Conservation (phyloP, 2,797 vertebrate species). For the Clarias platycephalus region DNA sequence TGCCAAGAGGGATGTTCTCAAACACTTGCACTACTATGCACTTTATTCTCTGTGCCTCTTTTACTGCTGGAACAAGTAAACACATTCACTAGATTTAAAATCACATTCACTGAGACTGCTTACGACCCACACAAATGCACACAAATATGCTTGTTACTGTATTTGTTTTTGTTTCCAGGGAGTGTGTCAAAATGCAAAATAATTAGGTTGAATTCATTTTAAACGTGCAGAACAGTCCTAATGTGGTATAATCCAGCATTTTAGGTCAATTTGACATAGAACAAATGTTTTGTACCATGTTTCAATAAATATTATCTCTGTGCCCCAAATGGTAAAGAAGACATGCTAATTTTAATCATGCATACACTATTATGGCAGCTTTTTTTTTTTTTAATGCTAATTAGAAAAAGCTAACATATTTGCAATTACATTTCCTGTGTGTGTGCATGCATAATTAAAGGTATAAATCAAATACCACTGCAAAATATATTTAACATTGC, state of each 20-base stretch:
- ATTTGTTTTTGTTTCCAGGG: neutral
- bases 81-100: conserved; percentile 6
- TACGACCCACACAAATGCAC: neutral
- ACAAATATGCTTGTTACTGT: neutral
- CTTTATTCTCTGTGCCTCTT: neutral
- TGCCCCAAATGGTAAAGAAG: neutral
- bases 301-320: neutral
- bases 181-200: neutral
- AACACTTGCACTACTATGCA: neutral
- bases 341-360: neutral
- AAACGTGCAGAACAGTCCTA: neutral
- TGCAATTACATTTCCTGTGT: neutral
- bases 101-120: neutral
- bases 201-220: neutral
- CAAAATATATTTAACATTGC: neutral
- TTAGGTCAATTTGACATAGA: neutral
- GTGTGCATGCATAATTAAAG: neutral
- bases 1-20: conserved; percentile 12
- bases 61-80: conserved; percentile 6
- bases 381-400: neutral
- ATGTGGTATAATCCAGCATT: neutral
- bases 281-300: neutral
- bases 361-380: neutral
- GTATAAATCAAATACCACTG: neutral
- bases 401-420: neutral